Base-by-base conservation (phyloP, 2,113 vertebrate species). In the Eolophus roseicapilla region DNA sequence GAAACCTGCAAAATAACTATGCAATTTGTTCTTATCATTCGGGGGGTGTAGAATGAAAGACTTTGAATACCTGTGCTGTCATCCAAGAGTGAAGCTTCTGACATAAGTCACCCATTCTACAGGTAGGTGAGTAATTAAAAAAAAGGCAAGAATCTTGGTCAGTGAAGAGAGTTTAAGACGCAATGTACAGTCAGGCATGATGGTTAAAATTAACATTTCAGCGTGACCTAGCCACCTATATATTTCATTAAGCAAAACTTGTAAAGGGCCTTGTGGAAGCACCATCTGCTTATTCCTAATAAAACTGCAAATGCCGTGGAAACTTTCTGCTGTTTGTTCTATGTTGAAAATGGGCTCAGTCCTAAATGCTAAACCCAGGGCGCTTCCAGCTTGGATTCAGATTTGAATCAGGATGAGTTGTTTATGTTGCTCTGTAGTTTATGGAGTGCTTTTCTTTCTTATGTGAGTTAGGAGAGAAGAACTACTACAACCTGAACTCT, bases 161-260 rank as follows among this genome's bases (percentile, higher is more conserved):
- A 92, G 15, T 65, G 68, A 71, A n/a, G 23, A 75, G 35, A 60
- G 13, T 81, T 93, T 81, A 55, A 86, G 33, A 53, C 31, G 75
- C 28, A 83, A 68, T 67, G 9, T 35, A 86, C 12, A 74, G 49
- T 17, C 71, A 82, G 35, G 12, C 46, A 75, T 86, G 60, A 78
- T 84, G 92, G n/a, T 57, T 87, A 76, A 68, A 92, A 68, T 86
- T 88, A 93, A 52, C 52, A 65, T 89, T 96, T 92, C 86, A 88
- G 16, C 28, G 43, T 4, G 19, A 82, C 67, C 20, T 83, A 90
- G 64, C 21, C 65, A 78, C 60, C 57, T 79, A 60, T 84, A 31
- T 91, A 69, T 92, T 94, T 84, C 47, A 81, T 93, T 64, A 84
- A 24, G 2, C 3, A 81, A 60, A 88, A 82, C 73, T 90, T 93